Evolutionary conservation across 2,113 vertebrate species (phyloP).

Genomic region (Archocentrus centrarchus): DNA sequence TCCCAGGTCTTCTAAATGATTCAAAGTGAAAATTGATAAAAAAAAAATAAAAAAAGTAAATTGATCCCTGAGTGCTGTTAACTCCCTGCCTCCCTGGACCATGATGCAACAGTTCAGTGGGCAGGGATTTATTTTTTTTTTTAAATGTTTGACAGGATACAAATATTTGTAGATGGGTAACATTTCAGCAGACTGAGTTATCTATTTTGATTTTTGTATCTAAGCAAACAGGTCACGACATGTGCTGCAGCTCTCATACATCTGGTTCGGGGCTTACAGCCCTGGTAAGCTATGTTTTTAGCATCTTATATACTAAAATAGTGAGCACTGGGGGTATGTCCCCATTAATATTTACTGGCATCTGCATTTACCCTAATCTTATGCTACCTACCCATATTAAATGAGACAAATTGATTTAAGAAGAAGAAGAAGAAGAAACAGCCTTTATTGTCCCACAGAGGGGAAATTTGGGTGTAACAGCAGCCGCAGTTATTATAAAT

Average conservation of each 20-base stretch:
- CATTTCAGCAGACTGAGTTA: neutral
- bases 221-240: neutral
- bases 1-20: conserved; percentile 18
- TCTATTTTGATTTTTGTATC: neutral
- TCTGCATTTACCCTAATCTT: neutral
- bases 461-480: too few species aligned
- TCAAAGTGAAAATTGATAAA: conserved; percentile 10
- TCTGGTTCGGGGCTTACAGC: neutral
- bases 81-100: neutral
- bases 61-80: conserved; percentile 19
- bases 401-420: neutral
- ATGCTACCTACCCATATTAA: neutral
- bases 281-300: neutral
- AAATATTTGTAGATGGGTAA: neutral
- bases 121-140: too few species aligned
- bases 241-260: neutral
- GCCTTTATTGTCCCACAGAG: too few species aligned
- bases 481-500: too few species aligned
- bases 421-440: too few species aligned
- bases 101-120: neutral
- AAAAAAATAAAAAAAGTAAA: conserved; percentile 30
- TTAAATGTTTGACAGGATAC: neutral
- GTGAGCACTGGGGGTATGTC: neutral
- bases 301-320: neutral
- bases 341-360: neutral